Conservation (phyloP, 2,113 vertebrate species). For the Heteronetta atricapilla region DNA sequence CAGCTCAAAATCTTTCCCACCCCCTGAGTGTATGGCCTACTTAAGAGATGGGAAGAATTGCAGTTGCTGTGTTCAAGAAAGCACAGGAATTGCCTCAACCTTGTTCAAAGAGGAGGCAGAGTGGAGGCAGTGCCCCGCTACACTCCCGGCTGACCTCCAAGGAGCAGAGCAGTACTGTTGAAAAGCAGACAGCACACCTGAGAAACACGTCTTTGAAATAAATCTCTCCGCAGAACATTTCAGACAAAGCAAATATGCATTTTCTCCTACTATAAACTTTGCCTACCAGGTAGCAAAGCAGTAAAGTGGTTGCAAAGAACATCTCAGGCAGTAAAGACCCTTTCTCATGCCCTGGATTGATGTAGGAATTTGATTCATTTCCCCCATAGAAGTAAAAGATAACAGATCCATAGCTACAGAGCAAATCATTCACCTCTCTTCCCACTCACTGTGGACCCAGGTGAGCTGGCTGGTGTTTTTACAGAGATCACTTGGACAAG, state of each 20-base stretch:
- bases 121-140: background rate
- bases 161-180: background rate
- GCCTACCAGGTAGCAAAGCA: background rate
- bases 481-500: background rate
- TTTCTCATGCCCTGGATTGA: background rate
- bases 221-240: background rate
- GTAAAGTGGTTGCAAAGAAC: background rate
- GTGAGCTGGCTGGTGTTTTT: background rate
- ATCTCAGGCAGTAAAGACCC: background rate
- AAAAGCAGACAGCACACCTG: background rate
- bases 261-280: background rate
- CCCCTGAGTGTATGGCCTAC: background rate
- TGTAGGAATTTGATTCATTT: background rate
- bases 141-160: background rate
- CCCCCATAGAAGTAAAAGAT: background rate
- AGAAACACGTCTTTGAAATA: background rate
- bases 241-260: background rate
- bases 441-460: background rate
- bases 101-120: slow-evolving; percentile 46
- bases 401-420: background rate
- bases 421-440: background rate
- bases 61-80: background rate
- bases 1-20: background rate
- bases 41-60: slow-evolving; percentile 5
- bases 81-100: background rate